Base-by-base conservation (phyloP, 1,140 invertebrate genomes). In the Bombus haemorrhoidalis region DNA sequence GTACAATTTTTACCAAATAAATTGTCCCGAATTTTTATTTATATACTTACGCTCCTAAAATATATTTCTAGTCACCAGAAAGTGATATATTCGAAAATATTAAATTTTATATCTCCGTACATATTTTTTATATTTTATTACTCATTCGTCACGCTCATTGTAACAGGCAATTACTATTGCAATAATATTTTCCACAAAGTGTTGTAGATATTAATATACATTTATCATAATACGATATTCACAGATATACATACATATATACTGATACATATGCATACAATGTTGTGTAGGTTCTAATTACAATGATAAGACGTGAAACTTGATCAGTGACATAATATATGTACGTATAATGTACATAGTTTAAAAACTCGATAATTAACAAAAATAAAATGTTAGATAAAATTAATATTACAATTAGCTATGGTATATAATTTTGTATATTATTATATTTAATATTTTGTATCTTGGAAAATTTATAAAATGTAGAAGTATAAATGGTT, bases 401-500 rank as follows among this genome's bases (percentile, higher is more conserved):
- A 15, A 53, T 12, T 62, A 62, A 28, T 64, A 53, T 53, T 39
- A 25, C 34, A 39, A 37, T 69, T 57, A 34, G 8, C 8, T 37
- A 18, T 13, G 13, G n/a, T 39, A 39, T 28, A 28, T 39, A 9
- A 15, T 53, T 66, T 62, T 75, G 25, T 68, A 10, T 28, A 34
- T 25, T 32, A 57, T 37, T 47, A 13, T 78, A 13, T 62, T 79
- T 86, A 34, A 18, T 69, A 59, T 25, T 59, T 62, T n/a, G 47
- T 62, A 22, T 64, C n/a, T 18, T 37, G 12, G 32, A 57, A 34
- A 8, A 59, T 28, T 57, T 28, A 39, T 34, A 1, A 39, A 62
- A 66, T 64, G 34, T 28, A 10, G 18, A 12, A 12, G 2, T 76
- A 6, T 59, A 28, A 5, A 59, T 25, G 10, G 15, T 62, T 72